phyloP scores from a whole-genome alignment of 2,113 vertebrate genomes.

The Phocoena phocoena region DNA sequence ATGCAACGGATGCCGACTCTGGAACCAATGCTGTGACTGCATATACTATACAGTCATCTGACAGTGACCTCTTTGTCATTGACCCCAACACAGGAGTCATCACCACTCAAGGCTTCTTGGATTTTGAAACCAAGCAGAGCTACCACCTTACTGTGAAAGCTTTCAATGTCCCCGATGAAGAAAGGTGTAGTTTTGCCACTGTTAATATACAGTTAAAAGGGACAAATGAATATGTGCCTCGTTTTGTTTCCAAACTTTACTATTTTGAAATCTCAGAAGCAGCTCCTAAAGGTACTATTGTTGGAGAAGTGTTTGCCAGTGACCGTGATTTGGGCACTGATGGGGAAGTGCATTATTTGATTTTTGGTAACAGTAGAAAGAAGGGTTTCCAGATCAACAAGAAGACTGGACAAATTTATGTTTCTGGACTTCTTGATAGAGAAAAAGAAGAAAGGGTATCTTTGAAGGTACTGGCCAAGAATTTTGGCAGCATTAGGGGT shows the following conservation, averaged over 20 bases:
- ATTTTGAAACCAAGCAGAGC: constrained; percentile 96
- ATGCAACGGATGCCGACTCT: constrained; percentile 92
- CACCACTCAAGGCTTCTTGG: constrained; percentile 98
- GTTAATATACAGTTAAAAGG: constrained; percentile 94
- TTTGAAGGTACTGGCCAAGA: constrained; percentile 95
- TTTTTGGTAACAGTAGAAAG: constrained; percentile 94
- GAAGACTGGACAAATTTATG: constrained; percentile 93
- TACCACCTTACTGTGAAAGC: constrained; percentile 96
- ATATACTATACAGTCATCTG: constrained; percentile 94
- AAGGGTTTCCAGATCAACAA: constrained; percentile 94
- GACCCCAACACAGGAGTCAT: constrained; percentile 96
- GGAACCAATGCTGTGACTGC: constrained; percentile 93
- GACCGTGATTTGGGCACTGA: constrained; percentile 95
- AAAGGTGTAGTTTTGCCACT: constrained; percentile 94
- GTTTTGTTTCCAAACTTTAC: constrained; percentile 98
- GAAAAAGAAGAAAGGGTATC: constrained; percentile 96
- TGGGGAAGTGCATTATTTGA: constrained; percentile 95
- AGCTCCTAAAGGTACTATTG: constrained; percentile 90
- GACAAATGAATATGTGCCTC: constrained; percentile 98
- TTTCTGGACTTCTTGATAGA: constrained; percentile 93
- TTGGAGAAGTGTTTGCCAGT: constrained; percentile 98
- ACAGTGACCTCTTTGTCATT: constrained; percentile 97
- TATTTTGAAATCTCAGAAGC: constrained; percentile 98
- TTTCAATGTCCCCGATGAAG: constrained; percentile 97
- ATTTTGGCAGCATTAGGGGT: constrained; percentile 93